Evolutionary conservation across 2,113 vertebrate genomes (phyloP).

Genomic region (Turnix velox): DNA sequence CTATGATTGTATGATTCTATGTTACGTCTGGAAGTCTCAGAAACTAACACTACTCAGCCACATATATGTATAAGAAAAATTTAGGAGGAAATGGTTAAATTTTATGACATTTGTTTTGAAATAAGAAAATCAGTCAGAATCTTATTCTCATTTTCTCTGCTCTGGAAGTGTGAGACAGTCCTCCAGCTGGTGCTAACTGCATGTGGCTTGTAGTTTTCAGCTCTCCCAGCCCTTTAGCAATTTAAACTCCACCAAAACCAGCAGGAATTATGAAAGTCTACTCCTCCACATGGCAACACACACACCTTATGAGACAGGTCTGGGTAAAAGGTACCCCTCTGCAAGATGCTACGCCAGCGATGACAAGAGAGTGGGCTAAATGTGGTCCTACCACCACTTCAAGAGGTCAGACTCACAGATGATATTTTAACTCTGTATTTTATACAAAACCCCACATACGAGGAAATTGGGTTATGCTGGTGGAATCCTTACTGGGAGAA

Average conservation of each 20-base stretch:
- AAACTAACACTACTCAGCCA: neutral
- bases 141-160: neutral
- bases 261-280: neutral
- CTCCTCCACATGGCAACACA: accelerated
- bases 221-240: neutral
- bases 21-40: neutral
- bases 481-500: neutral
- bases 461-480: neutral
- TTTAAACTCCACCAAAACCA: neutral
- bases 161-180: neutral
- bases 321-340: neutral
- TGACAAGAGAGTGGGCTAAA: neutral
- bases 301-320: neutral
- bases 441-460: neutral
- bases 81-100: neutral
- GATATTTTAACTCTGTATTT: neutral
- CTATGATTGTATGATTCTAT: too few species aligned
- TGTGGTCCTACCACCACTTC: neutral
- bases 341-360: neutral
- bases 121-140: neutral
- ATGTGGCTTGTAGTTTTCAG: neutral
- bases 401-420: neutral
- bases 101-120: neutral
- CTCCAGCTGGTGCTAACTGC: neutral
- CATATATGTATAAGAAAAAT: neutral